Conservation (phyloP, 2,888 invertebrate genomes). For the Sinodicranocentrus sp. region DNA sequence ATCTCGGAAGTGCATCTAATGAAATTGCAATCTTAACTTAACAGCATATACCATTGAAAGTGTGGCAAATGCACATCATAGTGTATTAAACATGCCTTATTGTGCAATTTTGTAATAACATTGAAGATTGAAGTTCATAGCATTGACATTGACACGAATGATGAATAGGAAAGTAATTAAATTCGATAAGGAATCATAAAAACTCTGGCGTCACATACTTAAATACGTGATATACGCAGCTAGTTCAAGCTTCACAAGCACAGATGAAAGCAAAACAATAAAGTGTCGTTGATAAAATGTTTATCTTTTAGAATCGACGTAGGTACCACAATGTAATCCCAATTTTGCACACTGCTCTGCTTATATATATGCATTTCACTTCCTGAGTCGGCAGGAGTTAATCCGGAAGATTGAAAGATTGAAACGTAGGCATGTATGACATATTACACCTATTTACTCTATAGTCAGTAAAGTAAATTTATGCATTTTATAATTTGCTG, state of each 20-base stretch:
- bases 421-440: no score
- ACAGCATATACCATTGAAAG: neutral
- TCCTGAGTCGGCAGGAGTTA: slow-evolving; percentile 4
- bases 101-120: slow-evolving; percentile 6
- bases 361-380: neutral
- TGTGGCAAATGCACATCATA: neutral
- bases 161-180: slow-evolving; percentile 52
- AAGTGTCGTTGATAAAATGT: neutral
- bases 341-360: slow-evolving; percentile 15
- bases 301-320: neutral
- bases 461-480: no score
- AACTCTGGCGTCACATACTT: neutral
- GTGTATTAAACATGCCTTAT: neutral
- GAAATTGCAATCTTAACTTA: neutral
- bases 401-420: no score
- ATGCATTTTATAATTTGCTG: no score
- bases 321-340: neutral
- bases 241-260: neutral
- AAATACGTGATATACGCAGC: neutral
- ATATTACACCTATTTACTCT: no score
- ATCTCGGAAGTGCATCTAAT: slow-evolving; percentile 27
- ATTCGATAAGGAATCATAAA: slow-evolving; percentile 35
- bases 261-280: slow-evolving; percentile 1
- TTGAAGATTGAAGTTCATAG: slow-evolving; percentile 11
- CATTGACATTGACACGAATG: slow-evolving; percentile 49